Evolutionary conservation across 2,888 invertebrate genomes (phyloP), one percentile per base, ranked within the genome.

Genomic region (Idaea dimidiata): DNA sequence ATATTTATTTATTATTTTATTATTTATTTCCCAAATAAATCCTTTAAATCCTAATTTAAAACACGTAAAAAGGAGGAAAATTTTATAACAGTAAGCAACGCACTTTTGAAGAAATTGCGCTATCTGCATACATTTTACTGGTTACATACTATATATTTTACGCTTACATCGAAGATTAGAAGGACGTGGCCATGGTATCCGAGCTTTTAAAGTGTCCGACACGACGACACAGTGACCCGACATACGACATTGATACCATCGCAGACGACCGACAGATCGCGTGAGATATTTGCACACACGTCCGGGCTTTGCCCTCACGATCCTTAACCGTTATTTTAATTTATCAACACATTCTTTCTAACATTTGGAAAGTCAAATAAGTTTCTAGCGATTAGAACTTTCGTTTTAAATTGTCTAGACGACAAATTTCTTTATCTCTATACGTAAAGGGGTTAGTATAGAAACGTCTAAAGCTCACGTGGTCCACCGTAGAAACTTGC

Each of bases 261-360:
- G 79, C 76, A 80, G 79, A 61, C 64, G 64, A 63, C 73, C 74
- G 74, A 72, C 79, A 72, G 88, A 87, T 88, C 84, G 88, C 87
- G 88, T 87, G 88, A 85, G 88, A 88, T 87, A 83, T 75, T 73
- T 71, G 68, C 75, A 78, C 73, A 79, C 88, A 87, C 87, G 86
- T 86, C 81, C 72, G 72, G 74, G 68, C 64, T 63, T 62, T 76
- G 76, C 75, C 76, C 83, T 80, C 83, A 80, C 81, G 80, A 81
- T 74, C 73, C 74, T 70, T 72, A 60, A 69, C 80, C 78, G 80
- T 80, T 81, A 79, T 75, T 77, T 80, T 75, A 76, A 80, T 76
- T 77, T 78, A 78, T 79, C 78, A 76, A 10, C 43, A 43, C 58
- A 66, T 63, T 65, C 60, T 63, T 66, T 43, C 10, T 10, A 8